Conservation (phyloP, 2,888 invertebrate genomes). For the Kuschelorhynchus macadamiae region DNA sequence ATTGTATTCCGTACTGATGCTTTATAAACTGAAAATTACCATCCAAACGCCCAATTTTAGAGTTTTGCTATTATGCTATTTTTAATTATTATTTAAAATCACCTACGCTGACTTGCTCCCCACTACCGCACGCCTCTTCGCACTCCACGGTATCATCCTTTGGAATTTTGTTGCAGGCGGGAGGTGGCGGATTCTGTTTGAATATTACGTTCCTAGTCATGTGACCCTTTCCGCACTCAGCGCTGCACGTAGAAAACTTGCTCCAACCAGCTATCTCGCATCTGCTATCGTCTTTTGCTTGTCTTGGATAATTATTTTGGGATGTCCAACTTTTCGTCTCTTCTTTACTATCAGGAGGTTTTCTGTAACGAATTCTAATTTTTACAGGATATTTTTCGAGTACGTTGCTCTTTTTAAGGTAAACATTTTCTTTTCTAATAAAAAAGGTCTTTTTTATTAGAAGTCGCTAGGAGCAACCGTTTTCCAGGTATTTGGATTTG, state of each 20-base stretch:
- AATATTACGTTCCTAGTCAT: conserved; percentile 71
- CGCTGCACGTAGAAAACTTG: conserved; percentile 81
- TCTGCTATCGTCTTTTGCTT: conserved; percentile 60
- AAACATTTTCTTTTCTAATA: too few species aligned
- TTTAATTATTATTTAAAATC: too few species aligned
- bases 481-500: too few species aligned
- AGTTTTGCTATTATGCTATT: too few species aligned
- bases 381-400: background rate
- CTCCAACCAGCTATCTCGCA: conserved; percentile 81
- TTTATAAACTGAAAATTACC: too few species aligned
- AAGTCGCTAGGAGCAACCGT: too few species aligned
- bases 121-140: conserved; percentile 60
- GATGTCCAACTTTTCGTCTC: background rate
- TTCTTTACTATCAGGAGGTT: conserved; percentile 14
- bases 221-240: conserved; percentile 76
- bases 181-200: conserved; percentile 73
- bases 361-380: background rate
- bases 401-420: background rate
- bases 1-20: too few species aligned
- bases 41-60: too few species aligned
- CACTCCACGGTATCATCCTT: conserved; percentile 67
- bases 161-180: conserved; percentile 71
- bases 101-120: conserved; percentile 53
- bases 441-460: too few species aligned
- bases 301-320: too few species aligned